phyloP scores from a whole-genome alignment of 2,888 invertebrate genomes.

The Macrophya annulata region DNA sequence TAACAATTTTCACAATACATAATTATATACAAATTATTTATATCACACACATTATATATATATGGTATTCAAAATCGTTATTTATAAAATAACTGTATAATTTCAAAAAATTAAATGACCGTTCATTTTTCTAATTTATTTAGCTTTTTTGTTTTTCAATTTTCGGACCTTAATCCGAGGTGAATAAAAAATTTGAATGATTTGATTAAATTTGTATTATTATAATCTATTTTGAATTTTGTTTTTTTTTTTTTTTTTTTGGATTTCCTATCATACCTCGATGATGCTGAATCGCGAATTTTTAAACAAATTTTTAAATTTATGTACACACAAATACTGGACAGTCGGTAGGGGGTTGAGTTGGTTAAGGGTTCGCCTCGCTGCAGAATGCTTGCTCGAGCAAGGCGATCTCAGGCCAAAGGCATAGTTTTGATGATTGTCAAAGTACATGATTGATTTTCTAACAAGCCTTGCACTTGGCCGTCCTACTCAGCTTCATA shows the following conservation, averaged over 20 bases:
- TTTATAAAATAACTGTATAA: neutral
- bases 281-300: neutral
- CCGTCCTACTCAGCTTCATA: slow-evolving; percentile 44
- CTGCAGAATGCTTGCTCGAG: slow-evolving; percentile 44
- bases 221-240: no score
- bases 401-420: slow-evolving; percentile 40
- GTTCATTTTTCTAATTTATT: no score
- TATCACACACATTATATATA: neutral
- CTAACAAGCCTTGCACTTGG: slow-evolving; percentile 6
- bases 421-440: slow-evolving; percentile 25
- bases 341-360: slow-evolving; percentile 42
- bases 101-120: neutral
- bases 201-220: no score
- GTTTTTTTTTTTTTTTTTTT: no score
- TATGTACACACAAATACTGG: neutral
- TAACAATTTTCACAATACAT: slow-evolving; percentile 3
- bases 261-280: no score
- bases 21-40: neutral
- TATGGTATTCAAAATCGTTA: neutral
- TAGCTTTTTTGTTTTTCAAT: no score
- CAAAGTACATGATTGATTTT: slow-evolving; percentile 2
- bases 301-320: neutral
- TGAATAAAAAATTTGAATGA: no score
- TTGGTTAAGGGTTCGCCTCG: slow-evolving; percentile 35
- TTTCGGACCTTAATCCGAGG: no score